Conservation (phyloP, 2,888 invertebrate species). For the Ophion ellenae region DNA sequence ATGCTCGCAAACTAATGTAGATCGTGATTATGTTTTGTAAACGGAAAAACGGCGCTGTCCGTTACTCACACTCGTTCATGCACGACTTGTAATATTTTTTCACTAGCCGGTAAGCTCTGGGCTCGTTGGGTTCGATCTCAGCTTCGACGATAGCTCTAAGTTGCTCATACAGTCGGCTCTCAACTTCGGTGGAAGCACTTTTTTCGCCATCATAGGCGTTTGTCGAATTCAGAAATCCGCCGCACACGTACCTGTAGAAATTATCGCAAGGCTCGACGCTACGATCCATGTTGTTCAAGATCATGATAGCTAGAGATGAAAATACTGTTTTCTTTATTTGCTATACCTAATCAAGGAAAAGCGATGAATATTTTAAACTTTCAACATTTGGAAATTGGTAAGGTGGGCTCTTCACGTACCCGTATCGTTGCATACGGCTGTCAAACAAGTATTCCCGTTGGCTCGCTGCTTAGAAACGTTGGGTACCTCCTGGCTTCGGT, state of each 20-base stretch:
- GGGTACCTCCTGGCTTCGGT: constrained; percentile 59
- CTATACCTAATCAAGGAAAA: no score
- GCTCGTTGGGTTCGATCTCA: constrained; percentile 85
- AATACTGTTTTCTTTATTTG: background rate
- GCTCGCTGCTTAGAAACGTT: constrained; percentile 75
- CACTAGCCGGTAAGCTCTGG: constrained; percentile 90
- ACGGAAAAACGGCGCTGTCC: background rate
- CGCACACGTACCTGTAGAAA: constrained; percentile 92
- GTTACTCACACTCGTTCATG: constrained; percentile 92
- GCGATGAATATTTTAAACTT: no score
- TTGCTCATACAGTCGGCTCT: constrained; percentile 90
- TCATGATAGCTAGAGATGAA: constrained; percentile 86
- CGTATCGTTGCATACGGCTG: constrained; percentile 92
- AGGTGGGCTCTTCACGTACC: constrained; percentile 83
- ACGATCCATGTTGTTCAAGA: constrained; percentile 89
- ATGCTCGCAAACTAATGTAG: background rate
- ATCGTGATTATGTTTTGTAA: background rate
- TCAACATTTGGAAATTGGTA: background rate
- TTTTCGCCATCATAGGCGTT: constrained; percentile 90
- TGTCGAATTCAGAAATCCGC: constrained; percentile 89
- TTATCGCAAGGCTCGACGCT: constrained; percentile 92
- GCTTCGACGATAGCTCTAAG: constrained; percentile 89
- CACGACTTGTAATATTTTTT: constrained; percentile 94
- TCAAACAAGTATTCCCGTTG: constrained; percentile 87
- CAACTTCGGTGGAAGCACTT: constrained; percentile 90